Conservation (phyloP, 53 echinoderm and acorn worm genomes). For the Echinarachnius parma region DNA sequence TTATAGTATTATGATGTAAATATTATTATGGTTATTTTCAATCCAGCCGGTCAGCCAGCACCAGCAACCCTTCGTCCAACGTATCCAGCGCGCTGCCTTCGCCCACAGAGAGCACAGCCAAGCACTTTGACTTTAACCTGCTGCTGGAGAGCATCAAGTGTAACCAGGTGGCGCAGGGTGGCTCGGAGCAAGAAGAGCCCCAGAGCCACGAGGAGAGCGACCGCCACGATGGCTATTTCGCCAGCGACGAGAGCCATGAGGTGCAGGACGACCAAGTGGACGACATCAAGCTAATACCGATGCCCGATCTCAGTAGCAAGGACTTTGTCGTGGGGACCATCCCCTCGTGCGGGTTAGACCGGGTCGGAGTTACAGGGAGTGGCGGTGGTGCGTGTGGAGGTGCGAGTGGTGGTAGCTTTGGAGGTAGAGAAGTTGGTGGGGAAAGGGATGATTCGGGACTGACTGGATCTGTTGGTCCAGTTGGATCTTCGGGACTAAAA, state of each 20-base stretch:
- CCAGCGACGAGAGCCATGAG: slow-evolving; percentile 18
- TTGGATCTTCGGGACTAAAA: not conserved
- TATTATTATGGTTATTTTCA: no score
- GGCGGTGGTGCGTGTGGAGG: no score
- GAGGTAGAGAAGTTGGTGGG: no score
- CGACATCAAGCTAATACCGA: slow-evolving; percentile 3
- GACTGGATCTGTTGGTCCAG: not conserved
- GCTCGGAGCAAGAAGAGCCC: slow-evolving; percentile 2
- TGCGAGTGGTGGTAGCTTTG: no score
- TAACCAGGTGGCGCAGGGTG: slow-evolving; percentile 20
- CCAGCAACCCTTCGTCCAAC: slow-evolving; percentile 88
- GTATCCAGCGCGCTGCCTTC: slow-evolving; percentile 89
- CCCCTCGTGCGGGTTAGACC: not conserved
- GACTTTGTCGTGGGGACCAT: not conserved
- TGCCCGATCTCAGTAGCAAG: slow-evolving; percentile 13
- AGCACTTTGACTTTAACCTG: slow-evolving; percentile 62
- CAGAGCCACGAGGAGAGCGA: slow-evolving; percentile 11
- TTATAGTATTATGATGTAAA: no score
- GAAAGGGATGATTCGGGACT: not conserved
- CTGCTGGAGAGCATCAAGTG: slow-evolving; percentile 53
- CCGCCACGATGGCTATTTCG: slow-evolving; percentile 19
- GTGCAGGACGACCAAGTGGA: not conserved
- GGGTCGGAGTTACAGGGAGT: not conserved
- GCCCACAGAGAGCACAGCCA: slow-evolving; percentile 57
- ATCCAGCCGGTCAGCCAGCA: slow-evolving; percentile 81